Base-by-base conservation (phyloP, 1,140 invertebrate genomes). In the Bombus terrestris region DNA sequence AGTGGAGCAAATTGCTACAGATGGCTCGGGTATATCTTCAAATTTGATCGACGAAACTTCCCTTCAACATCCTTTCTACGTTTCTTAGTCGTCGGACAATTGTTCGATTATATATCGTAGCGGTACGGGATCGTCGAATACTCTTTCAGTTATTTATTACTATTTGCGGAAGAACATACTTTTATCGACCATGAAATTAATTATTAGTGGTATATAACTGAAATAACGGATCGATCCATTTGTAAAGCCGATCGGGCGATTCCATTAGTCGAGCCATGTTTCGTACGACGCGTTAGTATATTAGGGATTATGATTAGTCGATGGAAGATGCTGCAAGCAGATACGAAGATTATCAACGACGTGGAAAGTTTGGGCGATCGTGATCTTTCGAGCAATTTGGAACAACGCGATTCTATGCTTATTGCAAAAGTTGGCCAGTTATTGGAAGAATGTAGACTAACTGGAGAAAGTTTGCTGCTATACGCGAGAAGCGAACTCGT, bases 341-440 rank as follows among this genome's bases (percentile, higher is more conserved):
- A 13, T 13, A 47, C n/a, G 75, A 43, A 28, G 59, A 37, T 79
- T 62, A 71, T 71, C 18, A 62, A 59, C 53, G 66, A 41, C 5
- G 35, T n/a, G 1, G 82, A 62, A 84, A 84, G 8, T 32, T 83
- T 41, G 15, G 32, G 0, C 59, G 57, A 76, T 53, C 73, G 57
- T 43, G 62, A 83, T 79, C 66, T 77, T 32, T 12, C 5, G 39
- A 3, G n/a, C 10, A 6, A 57, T n/a, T 43, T 64, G 66, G 15
- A 47, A 32, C 37, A 43, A 25, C 39, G 35, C 15, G 66, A 62
- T 43, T 35, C 15, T 68, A 69, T 69, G 47, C 47, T 53, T 22
- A 78, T 83, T 78, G 64, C 47, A 39, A 69, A 78, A 83, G 73
- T 77, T 83, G 18, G 62, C 4, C 9, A 39, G 47, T 83, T 83